Percentiles rank a stretch among this genome's conserved stretches.
These are phyloP conservation scores for Cynocephalus volans DNA, from an alignment of 2,113 vertebrate species.

Conservation along the genomic window DNA sequence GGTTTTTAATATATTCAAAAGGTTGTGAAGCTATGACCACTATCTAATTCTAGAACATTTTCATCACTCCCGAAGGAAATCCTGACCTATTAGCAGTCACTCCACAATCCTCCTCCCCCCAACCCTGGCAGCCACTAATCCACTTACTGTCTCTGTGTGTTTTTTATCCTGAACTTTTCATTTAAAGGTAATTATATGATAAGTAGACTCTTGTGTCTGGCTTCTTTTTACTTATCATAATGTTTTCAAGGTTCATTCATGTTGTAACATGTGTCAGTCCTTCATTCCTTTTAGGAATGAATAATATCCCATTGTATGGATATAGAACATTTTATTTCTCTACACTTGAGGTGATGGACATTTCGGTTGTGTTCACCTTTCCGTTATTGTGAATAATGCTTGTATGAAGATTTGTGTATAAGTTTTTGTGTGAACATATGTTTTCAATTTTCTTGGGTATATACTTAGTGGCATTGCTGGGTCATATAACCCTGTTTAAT, in stretches of 20 bases:
- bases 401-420: background rate
- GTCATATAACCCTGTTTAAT: background rate
- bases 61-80: conserved; percentile 29
- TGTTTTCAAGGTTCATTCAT: background rate
- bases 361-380: background rate
- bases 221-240: background rate
- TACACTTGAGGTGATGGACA: background rate
- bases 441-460: conserved; percentile 27
- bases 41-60: background rate
- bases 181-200: background rate
- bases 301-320: background rate
- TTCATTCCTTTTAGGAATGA: conserved; percentile 14
- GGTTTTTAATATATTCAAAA: conserved; percentile 1
- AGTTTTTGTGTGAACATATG: background rate
- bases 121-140: background rate
- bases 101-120: background rate
- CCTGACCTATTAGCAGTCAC: background rate
- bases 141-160: background rate
- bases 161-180: background rate
- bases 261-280: background rate
- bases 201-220: background rate
- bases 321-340: background rate
- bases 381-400: background rate
- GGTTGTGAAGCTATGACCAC: background rate
- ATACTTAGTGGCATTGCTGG: background rate